Conservation (phyloP, 2,888 invertebrate species). For the Pherbina coryleti region DNA sequence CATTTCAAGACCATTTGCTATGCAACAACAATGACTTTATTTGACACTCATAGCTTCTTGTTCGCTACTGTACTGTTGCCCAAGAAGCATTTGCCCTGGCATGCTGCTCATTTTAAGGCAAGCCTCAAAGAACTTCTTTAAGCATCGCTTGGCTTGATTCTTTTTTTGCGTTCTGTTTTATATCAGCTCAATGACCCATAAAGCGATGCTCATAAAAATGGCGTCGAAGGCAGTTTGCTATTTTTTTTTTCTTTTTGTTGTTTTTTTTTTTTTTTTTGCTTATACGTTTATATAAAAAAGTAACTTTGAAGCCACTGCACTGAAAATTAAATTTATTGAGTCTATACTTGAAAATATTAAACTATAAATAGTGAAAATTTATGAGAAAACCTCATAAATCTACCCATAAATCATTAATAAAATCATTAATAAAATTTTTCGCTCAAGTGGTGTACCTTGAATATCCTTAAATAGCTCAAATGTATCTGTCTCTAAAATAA, state of each 20-base stretch:
- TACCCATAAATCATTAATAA: too few relatives aligned
- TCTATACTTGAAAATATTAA: background rate
- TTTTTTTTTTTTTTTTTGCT: too few relatives aligned
- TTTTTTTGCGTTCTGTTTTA: background rate
- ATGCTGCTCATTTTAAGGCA: background rate
- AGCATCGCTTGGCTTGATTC: background rate
- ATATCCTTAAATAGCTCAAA: too few relatives aligned
- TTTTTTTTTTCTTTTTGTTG: too few relatives aligned
- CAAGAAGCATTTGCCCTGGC: background rate
- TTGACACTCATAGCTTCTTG: background rate
- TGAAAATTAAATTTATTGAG: background rate
- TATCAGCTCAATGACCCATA: constrained; percentile 19
- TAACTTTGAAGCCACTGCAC: background rate
- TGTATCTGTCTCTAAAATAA: too few relatives aligned
- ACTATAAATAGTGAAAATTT: too few relatives aligned
- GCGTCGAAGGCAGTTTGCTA: background rate
- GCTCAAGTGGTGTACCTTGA: too few relatives aligned
- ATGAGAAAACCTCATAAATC: too few relatives aligned
- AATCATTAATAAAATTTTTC: too few relatives aligned
- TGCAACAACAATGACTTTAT: background rate
- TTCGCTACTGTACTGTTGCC: background rate
- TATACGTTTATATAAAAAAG: too few relatives aligned
- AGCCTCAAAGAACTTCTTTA: background rate
- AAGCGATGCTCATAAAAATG: background rate
- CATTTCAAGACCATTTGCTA: constrained; percentile 22